Evolutionary conservation across 2,888 invertebrate species (phyloP), one percentile per base, ranked within the genome.

Genomic region (Penaeus monodon): DNA sequence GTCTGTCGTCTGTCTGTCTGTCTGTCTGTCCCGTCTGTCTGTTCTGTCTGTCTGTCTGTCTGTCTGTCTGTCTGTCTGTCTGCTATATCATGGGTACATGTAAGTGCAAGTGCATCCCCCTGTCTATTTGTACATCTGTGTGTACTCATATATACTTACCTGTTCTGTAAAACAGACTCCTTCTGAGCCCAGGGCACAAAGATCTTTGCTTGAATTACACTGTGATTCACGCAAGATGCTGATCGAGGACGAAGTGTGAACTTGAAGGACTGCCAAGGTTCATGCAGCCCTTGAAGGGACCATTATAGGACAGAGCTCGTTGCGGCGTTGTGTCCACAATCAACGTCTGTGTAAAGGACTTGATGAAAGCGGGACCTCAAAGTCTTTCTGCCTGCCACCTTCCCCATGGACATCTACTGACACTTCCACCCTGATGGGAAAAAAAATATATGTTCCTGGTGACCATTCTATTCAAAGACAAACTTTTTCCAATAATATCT

Each of bases 251-350:
- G 63, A 38, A 89, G 63, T 3, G 68, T 85, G 4, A 89, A 29
- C 38, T 70, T 79, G 20, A 85, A 84, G 1, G 89, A 89, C 70
- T 89, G 89, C 89, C 89, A 89, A n/a, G 70, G 80, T 29, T 89
- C 86, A n/a, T 82, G 49, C 44, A 88, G 76, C 22, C 88, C 88
- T 57, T 66, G 29, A 3, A 89, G 83, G 27, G 85, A 85, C 22
- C 76, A n/a, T 88, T 83, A 17, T 83, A 81, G n/a, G 84, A 66
- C n/a, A 88, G 65, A n/a, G 89, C 82, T 27, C 81, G 79, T 24
- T 82, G 80, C 10, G 89, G 86, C 27, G 89, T 88, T 22, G 88
- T 81, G 68, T 88, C 82, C 74, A 88, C 80, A 20, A 88, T 81
- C 20, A 84, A 33, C 4, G 85, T 86, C 20, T 82, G 89, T 17